Conservation (phyloP, 1,140 invertebrate species). For the Pomacea maculata region DNA sequence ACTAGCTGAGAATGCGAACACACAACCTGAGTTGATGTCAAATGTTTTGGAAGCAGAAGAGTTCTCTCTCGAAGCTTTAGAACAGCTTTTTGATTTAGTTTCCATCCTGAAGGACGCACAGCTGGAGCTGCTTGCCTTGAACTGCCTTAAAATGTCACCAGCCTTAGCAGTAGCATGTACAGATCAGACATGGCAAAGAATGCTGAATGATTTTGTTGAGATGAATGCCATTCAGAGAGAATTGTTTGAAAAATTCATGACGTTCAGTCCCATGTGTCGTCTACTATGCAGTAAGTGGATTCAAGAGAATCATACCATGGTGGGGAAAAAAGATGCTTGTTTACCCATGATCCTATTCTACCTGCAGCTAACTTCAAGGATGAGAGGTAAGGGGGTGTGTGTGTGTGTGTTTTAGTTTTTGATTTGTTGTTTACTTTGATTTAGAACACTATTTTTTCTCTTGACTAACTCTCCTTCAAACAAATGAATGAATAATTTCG, state of each 20-base stretch:
- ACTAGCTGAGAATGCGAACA: background rate
- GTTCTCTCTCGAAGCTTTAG: background rate
- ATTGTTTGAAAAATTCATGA: background rate
- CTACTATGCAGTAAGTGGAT: conserved; percentile 1
- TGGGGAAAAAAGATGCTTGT: background rate
- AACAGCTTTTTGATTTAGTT: conserved; percentile 4
- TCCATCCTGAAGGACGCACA: background rate
- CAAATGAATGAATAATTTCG: background rate
- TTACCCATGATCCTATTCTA: background rate
- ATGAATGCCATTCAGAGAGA: background rate
- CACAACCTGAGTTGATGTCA: background rate
- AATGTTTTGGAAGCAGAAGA: background rate
- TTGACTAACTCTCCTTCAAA: background rate
- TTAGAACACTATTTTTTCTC: background rate
- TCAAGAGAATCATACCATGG: background rate
- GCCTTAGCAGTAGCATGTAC: background rate
- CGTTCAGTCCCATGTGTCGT: background rate
- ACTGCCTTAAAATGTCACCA: background rate
- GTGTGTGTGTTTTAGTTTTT: no score
- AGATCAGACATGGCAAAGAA: background rate
- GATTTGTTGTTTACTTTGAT: no score
- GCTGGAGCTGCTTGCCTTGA: conserved; percentile 4
- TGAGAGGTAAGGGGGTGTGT: background rate
- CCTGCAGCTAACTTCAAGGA: background rate
- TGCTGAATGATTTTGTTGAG: conserved; percentile 10